Conservation (phyloP, 2,113 vertebrate species). For the Petrocephalus microphthalmus region DNA sequence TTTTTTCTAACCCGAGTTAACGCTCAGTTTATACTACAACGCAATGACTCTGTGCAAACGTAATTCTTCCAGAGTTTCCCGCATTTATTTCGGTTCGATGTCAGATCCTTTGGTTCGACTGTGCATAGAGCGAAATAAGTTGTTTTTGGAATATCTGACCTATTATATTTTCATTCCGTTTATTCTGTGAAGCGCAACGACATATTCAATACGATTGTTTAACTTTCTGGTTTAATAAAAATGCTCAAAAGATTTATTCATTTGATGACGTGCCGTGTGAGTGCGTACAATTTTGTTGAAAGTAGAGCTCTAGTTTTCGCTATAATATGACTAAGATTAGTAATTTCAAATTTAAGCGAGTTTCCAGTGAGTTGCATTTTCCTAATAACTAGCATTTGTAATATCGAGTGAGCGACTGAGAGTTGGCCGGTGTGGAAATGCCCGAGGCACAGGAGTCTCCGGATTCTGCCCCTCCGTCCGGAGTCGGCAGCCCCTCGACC, state of each 20-base stretch:
- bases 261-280: neutral
- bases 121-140: neutral
- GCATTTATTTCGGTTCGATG: neutral
- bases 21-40: neutral
- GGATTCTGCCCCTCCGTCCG: conserved; percentile 40
- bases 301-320: neutral
- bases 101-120: neutral
- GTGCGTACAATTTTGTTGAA: neutral
- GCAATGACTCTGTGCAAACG: neutral
- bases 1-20: neutral
- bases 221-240: neutral
- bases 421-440: conserved; percentile 1
- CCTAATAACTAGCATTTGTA: neutral
- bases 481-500: conserved; percentile 16
- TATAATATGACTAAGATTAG: neutral
- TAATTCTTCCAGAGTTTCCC: neutral
- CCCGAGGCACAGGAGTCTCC: conserved; percentile 33
- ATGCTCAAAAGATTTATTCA: neutral
- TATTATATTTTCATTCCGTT: neutral
- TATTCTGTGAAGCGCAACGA: neutral
- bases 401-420: neutral
- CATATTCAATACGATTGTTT: neutral
- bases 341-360: neutral
- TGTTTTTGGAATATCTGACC: neutral
- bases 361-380: neutral